Percentiles rank a stretch among this genome's conserved stretches.
These are phyloP conservation scores for Scopus umbretta DNA, from an alignment of 2,113 vertebrate species.

Conservation along the genomic window DNA sequence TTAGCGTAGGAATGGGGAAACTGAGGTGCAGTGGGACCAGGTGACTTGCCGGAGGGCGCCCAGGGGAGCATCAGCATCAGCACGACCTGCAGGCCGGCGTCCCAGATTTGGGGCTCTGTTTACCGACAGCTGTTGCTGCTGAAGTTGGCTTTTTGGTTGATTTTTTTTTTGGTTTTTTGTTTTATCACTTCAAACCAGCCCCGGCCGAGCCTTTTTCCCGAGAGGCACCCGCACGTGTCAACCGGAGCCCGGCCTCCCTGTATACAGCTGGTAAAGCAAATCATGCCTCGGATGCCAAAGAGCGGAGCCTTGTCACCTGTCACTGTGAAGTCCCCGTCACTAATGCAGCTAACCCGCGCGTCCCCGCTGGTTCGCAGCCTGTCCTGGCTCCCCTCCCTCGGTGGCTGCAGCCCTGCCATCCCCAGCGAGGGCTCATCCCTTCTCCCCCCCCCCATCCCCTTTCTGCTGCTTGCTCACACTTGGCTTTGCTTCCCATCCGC, in stretches of 20 bases:
- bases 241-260: background rate
- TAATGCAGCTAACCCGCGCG: background rate
- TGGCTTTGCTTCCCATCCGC: background rate
- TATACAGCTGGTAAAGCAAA: background rate
- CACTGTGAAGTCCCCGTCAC: background rate
- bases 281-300: background rate
- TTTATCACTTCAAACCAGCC: background rate
- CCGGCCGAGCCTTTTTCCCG: fast-evolving
- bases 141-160: background rate
- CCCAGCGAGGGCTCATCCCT: background rate
- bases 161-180: background rate
- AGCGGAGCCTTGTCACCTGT: background rate
- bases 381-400: fast-evolving
- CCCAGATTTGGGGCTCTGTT: background rate
- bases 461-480: background rate
- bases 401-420: background rate
- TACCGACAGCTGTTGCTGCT: background rate
- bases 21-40: background rate
- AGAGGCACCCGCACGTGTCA: background rate
- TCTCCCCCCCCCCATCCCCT: background rate
- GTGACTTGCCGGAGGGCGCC: background rate
- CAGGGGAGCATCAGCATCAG: background rate
- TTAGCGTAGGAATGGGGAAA: background rate
- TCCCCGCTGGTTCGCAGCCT: background rate
- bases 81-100: background rate